Base-by-base conservation (phyloP, 2,888 invertebrate species). In the Cloeon dipterum region DNA sequence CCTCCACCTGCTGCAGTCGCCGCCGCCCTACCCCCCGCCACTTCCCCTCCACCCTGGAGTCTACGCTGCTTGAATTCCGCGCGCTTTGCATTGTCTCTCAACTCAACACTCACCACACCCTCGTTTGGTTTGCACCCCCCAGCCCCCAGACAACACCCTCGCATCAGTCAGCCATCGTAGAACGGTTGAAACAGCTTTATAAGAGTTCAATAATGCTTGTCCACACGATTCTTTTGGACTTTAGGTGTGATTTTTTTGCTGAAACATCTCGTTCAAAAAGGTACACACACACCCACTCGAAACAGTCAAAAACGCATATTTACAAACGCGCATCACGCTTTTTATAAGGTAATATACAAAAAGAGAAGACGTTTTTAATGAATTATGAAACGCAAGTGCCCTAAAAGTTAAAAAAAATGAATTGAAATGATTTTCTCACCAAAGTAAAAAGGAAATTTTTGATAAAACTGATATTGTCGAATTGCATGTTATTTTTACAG, bases 311-410 rank as follows among this genome's bases (percentile, higher is more conserved):
- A 29, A 29, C 29, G 29, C 29, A 29, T 29, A n/a, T n/a, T n/a
- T n/a, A 29, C n/a, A 29, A n/a, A 29, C 29, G 29, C 29, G 29
- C 29, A 29, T 29, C 29, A 29, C 29, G 29, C 29, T 29, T 29
- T 29, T 29, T 29, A 29, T 29, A 29, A 7, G 14, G 29, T 14
- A 29, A 7, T 7, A 29, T 29, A 14, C n/a, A 29, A 29, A 29
- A 8, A 29, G 5, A 29, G 16, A 8, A 29, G n/a, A 5, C 7
- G 5, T 29, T 33, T 25, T 33, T 33, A 38, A 32, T 17, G 23
- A 38, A 21, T 21, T 23, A 25, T 38, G 32, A 37, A 34, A 34
- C 34, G 33, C 21, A 38, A 38, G 38, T 38, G 38, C 38, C 38
- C 38, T 38, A 38, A 21, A 29, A n/a, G n/a, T n/a, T n/a, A n/a